Percentiles rank a stretch among this genome's conserved stretches.
Evolutionary conservation across 2,113 vertebrate species (phyloP).

Genomic region (Ptilonorhynchus violaceus): DNA sequence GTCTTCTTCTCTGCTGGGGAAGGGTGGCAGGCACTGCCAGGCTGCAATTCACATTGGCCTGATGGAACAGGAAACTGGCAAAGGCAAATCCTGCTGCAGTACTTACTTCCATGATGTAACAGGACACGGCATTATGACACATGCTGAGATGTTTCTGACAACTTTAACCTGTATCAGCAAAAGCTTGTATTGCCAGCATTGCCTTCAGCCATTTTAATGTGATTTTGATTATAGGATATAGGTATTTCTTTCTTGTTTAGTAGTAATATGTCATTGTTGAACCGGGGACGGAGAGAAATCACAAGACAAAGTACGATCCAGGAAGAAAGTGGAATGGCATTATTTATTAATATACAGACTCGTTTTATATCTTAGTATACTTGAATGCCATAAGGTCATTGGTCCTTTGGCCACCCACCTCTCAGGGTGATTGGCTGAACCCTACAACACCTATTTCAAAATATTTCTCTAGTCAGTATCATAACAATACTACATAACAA

Average conservation of each 20-base stretch:
- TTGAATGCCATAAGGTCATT: too few species aligned
- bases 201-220: background rate
- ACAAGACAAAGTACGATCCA: too few species aligned
- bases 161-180: background rate
- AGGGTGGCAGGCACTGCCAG: background rate
- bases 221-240: background rate
- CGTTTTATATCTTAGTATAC: too few species aligned
- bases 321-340: too few species aligned
- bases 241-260: background rate
- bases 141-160: background rate
- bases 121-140: background rate
- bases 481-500: too few species aligned
- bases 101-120: accelerated
- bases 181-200: background rate
- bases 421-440: too few species aligned
- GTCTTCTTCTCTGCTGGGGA: background rate
- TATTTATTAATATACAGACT: too few species aligned
- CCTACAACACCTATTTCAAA: too few species aligned
- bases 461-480: too few species aligned
- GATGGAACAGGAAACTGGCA: background rate
- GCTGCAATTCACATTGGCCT: background rate
- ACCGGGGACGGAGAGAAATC: too few species aligned
- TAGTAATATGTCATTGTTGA: too few species aligned
- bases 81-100: background rate
- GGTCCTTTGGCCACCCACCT: too few species aligned